Evolutionary conservation across 2,888 invertebrate genomes (phyloP).

Genomic region (Melanostoma scalare): DNA sequence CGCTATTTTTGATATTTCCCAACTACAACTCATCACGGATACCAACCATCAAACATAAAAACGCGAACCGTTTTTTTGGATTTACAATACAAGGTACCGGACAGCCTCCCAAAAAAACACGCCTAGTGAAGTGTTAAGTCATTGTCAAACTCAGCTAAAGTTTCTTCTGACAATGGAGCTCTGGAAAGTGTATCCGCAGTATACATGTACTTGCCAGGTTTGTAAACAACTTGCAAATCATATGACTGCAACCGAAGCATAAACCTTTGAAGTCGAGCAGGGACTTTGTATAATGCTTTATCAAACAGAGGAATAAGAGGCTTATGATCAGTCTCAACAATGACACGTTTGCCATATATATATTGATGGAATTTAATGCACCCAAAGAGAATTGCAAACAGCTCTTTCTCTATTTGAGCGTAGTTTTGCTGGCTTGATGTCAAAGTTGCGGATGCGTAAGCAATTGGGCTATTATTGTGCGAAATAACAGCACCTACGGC

Average conservation of each 20-base stretch:
- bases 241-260: slow-evolving; percentile 10
- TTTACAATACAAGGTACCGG: no score
- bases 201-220: neutral
- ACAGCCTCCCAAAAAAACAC: no score
- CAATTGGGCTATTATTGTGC: slow-evolving; percentile 36
- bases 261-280: slow-evolving; percentile 12
- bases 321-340: slow-evolving; percentile 58
- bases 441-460: slow-evolving; percentile 44
- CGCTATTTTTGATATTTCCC: no score
- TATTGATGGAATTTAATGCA: slow-evolving; percentile 75
- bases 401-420: slow-evolving; percentile 75
- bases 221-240: slow-evolving; percentile 1
- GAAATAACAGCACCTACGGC: slow-evolving; percentile 47
- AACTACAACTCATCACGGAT: no score
- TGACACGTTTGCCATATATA: slow-evolving; percentile 20
- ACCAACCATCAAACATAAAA: no score
- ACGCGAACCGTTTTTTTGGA: no score
- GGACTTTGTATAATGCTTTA: slow-evolving; percentile 10
- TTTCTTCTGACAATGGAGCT: no score
- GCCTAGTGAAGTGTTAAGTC: no score
- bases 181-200: no score
- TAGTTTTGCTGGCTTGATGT: neutral
- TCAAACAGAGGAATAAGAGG: slow-evolving; percentile 34
- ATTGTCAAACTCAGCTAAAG: no score
- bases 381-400: slow-evolving; percentile 76